Base-by-base conservation (phyloP, 2,888 invertebrate species). In the Latheticus oryzae region DNA sequence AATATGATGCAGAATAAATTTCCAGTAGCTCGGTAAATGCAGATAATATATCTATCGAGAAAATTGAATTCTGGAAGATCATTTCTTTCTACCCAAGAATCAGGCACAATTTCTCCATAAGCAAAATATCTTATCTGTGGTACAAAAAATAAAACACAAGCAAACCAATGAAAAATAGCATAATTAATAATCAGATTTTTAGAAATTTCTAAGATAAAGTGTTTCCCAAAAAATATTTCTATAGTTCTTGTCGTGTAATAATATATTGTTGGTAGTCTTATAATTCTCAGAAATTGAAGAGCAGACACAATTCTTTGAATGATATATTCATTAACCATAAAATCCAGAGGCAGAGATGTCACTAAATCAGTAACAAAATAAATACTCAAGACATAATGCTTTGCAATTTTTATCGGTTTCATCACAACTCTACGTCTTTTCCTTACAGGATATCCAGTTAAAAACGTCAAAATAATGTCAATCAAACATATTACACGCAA, bases 401-500 rank as follows among this genome's bases (percentile, higher is more conserved):
- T 54, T 3, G 17, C 38, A 4, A 54, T 54, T 26, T 26, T 47
- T n/a, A 9, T n/a, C 21, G 28, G 30, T 12, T 38, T 28, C 47
- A 54, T 37, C 7, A 47, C 30, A 17, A 54, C 54, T 13, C 32
- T 53, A 7, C 38, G 9, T 11, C 19, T 12, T 19, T 47, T 35
- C 11, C 37, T 21, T n/a, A 37, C 24, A 4, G 19, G 5, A 12
- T 28, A 47, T 11, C 54, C 54, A 11, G 54, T 47, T 5, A 17
- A 38, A 17, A 54, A 54, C 5, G 37, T 54, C 15, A 54, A 15
- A 3, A 37, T 2, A 9, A 54, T 47, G 11, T 54, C 47, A 1
- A 47, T 9, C 7, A 52, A 8, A 15, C 52, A 11, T 5, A 43
- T 65, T 76, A 73, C 33, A 73, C 63, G 57, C 80, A 81, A 61